Conservation (phyloP, 2,888 invertebrate species). For the Keiferia lycopersicella region DNA sequence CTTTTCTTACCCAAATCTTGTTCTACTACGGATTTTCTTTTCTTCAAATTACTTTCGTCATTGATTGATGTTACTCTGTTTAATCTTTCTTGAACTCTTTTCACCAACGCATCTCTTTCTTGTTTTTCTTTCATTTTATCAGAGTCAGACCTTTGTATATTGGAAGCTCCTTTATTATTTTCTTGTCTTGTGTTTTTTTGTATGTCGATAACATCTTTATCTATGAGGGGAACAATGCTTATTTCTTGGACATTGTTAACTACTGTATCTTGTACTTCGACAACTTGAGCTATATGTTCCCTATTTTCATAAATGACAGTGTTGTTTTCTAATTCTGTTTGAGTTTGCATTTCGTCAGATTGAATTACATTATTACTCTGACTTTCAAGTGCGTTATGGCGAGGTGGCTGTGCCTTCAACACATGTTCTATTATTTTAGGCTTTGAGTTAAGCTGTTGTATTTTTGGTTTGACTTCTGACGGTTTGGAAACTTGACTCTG, state of each 20-base stretch:
- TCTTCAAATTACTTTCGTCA: constrained; percentile 24
- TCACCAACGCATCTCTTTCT: background rate
- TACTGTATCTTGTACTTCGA: background rate
- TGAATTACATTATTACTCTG: background rate
- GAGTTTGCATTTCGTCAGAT: background rate
- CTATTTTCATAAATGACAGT: background rate
- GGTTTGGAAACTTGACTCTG: constrained; percentile 38
- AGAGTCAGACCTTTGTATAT: background rate
- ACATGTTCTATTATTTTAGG: constrained; percentile 57
- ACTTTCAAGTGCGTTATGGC: background rate
- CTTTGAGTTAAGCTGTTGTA: constrained; percentile 31
- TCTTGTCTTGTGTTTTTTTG: background rate
- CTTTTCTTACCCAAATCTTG: constrained; percentile 37
- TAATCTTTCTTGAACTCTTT: constrained; percentile 16
- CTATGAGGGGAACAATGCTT: background rate
- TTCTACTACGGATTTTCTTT: constrained; percentile 56
- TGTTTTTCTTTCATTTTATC: background rate
- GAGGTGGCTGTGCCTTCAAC: constrained; percentile 39
- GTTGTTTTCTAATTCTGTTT: background rate
- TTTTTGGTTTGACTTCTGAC: background rate
- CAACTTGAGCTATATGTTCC: background rate
- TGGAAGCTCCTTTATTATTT: background rate
- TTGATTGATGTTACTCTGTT: constrained; percentile 13
- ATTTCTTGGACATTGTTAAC: background rate
- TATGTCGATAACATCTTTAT: background rate